Conservation (phyloP, 2,797 vertebrate species). For the Oryzias sinensis region DNA sequence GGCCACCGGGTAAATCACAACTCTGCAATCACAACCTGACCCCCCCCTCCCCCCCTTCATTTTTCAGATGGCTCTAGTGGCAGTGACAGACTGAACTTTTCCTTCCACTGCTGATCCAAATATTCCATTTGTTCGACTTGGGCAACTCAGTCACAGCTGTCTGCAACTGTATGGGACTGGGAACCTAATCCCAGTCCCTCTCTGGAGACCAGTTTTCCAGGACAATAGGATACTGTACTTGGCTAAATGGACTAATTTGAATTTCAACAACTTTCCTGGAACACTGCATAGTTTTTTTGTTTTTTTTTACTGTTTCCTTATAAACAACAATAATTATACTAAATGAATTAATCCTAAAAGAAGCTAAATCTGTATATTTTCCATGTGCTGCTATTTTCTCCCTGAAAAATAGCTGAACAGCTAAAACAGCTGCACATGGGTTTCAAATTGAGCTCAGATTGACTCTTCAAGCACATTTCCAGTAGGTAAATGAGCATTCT, state of each 20-base stretch:
- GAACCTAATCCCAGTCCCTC: slow-evolving; percentile 60
- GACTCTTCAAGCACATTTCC: too few relatives aligned
- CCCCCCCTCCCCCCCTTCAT: slow-evolving; percentile 41
- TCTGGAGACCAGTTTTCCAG: slow-evolving; percentile 63
- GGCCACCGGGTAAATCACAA: slow-evolving; percentile 77
- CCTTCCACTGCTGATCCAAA: slow-evolving; percentile 65
- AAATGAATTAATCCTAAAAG: too few relatives aligned
- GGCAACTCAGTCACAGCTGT: slow-evolving; percentile 53
- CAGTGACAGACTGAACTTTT: slow-evolving; percentile 62
- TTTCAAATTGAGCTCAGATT: too few relatives aligned
- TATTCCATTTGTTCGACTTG: slow-evolving; percentile 62
- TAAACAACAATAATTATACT: too few relatives aligned
- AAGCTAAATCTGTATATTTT: too few relatives aligned
- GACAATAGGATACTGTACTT: slow-evolving; percentile 28
- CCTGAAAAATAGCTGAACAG: too few relatives aligned
- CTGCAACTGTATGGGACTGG: slow-evolving; percentile 52
- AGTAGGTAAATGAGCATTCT: too few relatives aligned
- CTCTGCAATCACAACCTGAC: slow-evolving; percentile 76
- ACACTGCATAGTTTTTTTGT: not conserved
- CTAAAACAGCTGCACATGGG: too few relatives aligned
- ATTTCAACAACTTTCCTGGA: slow-evolving; percentile 11
- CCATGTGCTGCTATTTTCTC: too few relatives aligned
- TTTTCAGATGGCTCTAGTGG: slow-evolving; percentile 79
- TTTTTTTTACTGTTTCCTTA: too few relatives aligned
- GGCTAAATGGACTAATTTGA: slow-evolving; percentile 57